A percentile compares a stretch with the other conserved stretches of the same genome.
These are phyloP conservation scores for Leptinotarsa juncta DNA, from an alignment of 2,888 invertebrate genomes.

Conservation along the genomic window DNA sequence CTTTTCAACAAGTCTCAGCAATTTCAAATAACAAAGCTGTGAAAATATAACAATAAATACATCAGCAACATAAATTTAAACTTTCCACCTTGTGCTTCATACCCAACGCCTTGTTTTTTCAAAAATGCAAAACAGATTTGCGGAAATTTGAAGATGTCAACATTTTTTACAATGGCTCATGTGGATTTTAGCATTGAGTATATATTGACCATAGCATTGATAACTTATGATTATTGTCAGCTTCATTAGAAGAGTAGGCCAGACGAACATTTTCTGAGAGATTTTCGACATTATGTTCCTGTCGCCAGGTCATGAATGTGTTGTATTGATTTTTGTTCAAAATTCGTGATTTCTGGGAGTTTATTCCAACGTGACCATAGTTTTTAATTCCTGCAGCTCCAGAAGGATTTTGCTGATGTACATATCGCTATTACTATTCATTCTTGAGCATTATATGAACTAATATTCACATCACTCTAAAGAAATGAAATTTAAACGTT, in stretches of 20 bases:
- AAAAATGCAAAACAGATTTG: no score
- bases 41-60: no score
- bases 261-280: not conserved
- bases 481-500: no score
- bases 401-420: not conserved
- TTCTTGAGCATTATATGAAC: conserved; percentile 3
- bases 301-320: not conserved
- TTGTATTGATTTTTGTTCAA: no score
- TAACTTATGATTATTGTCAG: not conserved
- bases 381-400: not conserved
- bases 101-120: no score
- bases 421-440: not conserved
- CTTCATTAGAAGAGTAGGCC: not conserved
- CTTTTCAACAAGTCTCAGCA: no score
- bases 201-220: not conserved
- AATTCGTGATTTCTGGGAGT: no score
- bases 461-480: not conserved
- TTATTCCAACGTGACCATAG: not conserved
- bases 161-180: not conserved
- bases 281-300: conserved; percentile 1
- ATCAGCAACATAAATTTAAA: no score
- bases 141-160: not conserved
- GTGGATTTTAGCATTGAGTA: not conserved
- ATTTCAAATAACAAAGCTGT: no score
- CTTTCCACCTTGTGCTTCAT: no score